Evolutionary conservation across 2,797 vertebrate genomes (phyloP).

Genomic region (Hipposideros larvatus): DNA sequence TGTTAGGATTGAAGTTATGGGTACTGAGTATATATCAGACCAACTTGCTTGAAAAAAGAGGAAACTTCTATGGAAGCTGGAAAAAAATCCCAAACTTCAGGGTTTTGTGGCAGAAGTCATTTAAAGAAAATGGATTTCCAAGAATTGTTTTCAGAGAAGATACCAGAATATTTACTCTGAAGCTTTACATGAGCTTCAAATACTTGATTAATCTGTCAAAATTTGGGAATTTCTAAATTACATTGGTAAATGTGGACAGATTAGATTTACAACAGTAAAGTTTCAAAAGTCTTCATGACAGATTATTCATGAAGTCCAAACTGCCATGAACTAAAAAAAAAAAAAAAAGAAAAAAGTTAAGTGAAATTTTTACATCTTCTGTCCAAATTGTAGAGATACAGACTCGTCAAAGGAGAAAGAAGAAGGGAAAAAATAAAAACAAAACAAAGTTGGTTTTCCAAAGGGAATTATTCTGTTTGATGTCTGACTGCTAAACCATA

Average conservation of each 20-base stretch:
- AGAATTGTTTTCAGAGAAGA: neutral
- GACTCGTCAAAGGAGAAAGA: neutral
- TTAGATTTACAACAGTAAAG: neutral
- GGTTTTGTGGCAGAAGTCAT: neutral
- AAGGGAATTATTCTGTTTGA: neutral
- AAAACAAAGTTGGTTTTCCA: neutral
- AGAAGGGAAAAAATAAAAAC: neutral
- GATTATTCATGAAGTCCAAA: neutral
- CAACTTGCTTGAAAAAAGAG: conserved; percentile 31
- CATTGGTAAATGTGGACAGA: neutral
- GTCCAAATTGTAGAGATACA: neutral
- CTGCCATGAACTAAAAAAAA: neutral
- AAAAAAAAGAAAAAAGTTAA: neutral
- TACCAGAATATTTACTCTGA: neutral
- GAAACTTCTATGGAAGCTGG: conserved; percentile 33
- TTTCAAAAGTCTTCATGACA: neutral
- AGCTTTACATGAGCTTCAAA: neutral
- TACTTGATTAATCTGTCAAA: neutral
- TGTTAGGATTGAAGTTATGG: neutral
- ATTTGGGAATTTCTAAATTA: conserved; percentile 8
- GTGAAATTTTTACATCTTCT: neutral
- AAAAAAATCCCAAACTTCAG: neutral
- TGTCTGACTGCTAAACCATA: neutral
- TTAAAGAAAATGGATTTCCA: conserved; percentile 10
- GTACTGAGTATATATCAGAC: neutral